These are phyloP conservation scores for Steinernema feltiae DNA, from an alignment of 1,140 invertebrate species.

Conservation along the genomic window DNA sequence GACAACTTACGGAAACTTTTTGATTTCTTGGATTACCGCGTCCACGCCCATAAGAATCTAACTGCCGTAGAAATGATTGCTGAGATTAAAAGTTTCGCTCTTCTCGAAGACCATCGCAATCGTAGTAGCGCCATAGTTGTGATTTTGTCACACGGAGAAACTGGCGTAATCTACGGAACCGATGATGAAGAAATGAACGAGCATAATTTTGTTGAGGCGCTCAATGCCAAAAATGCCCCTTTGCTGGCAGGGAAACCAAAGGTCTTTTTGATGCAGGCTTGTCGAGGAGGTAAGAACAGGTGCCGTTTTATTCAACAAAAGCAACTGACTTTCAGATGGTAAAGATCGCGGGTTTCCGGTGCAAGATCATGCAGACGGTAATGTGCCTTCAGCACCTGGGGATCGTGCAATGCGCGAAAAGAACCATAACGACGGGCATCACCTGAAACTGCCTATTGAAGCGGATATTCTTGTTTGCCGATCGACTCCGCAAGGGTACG, in stretches of 20 bases:
- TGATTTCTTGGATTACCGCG: constrained; percentile 17
- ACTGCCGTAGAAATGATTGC: constrained; percentile 19
- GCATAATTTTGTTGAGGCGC: constrained; percentile 25
- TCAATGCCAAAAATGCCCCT: constrained; percentile 58
- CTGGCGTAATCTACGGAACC: constrained; percentile 45
- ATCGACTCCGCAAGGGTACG: constrained; percentile 66
- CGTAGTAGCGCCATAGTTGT: constrained; percentile 25
- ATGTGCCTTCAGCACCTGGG: constrained; percentile 46
- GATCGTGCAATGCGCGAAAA: constrained; percentile 25
- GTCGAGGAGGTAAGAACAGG: constrained; percentile 59
- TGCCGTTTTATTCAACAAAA: constrained; percentile 20
- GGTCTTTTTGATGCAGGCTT: constrained; percentile 72
- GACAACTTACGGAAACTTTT: constrained; percentile 25
- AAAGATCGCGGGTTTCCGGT: background rate
- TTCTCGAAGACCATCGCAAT: constrained; percentile 6
- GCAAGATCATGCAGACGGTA: background rate
- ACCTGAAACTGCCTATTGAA: constrained; percentile 20
- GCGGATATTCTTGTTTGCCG: constrained; percentile 67
- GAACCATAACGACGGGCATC: background rate
- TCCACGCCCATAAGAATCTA: constrained; percentile 21
- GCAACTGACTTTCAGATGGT: constrained; percentile 17
- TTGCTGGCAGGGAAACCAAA: constrained; percentile 68
- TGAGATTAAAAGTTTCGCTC: constrained; percentile 19
- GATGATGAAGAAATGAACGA: constrained; percentile 45
- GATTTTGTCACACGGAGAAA: constrained; percentile 54